These are phyloP conservation scores for Zaprionus taronus DNA, from an alignment of 1,140 invertebrate genomes.

Conservation along the genomic window DNA sequence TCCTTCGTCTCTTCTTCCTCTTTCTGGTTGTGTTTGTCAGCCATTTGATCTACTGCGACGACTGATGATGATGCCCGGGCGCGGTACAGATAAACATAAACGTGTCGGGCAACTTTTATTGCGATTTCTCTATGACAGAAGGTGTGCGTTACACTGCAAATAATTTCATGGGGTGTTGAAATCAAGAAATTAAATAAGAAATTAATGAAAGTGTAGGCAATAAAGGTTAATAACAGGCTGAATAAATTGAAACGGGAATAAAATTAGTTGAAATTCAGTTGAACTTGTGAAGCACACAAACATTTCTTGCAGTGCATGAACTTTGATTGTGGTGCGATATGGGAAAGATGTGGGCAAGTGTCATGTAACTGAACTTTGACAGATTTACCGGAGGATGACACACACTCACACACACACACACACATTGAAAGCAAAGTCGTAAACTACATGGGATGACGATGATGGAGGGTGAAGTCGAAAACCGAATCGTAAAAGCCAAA, in stretches of 20 bases:
- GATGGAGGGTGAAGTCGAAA: constrained; percentile 42
- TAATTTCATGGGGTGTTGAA: background rate
- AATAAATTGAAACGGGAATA: background rate
- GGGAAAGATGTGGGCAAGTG: constrained; percentile 28
- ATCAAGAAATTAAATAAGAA: background rate
- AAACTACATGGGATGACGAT: constrained; percentile 57
- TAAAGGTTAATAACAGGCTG: background rate
- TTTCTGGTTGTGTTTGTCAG: constrained; percentile 34
- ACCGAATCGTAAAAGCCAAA: constrained; percentile 52
- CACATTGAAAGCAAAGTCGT: constrained; percentile 40
- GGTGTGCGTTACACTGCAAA: constrained; percentile 24
- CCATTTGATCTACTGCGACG: constrained; percentile 70
- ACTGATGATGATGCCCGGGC: constrained; percentile 38
- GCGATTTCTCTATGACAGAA: constrained; percentile 44
- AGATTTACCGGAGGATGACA: constrained; percentile 32
- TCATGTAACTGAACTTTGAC: constrained; percentile 58
- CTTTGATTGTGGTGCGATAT: constrained; percentile 26
- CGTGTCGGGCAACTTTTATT: constrained; percentile 71
- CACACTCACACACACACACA: constrained; percentile 19
- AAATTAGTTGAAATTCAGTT: no score
- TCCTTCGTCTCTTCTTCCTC: no score
- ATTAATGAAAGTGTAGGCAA: background rate
- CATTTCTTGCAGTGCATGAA: constrained; percentile 15
- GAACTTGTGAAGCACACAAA: background rate
- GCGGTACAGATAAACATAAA: constrained; percentile 58